Evolutionary conservation across 2,888 invertebrate genomes (phyloP).

Genomic region (Folsomia manolachei): DNA sequence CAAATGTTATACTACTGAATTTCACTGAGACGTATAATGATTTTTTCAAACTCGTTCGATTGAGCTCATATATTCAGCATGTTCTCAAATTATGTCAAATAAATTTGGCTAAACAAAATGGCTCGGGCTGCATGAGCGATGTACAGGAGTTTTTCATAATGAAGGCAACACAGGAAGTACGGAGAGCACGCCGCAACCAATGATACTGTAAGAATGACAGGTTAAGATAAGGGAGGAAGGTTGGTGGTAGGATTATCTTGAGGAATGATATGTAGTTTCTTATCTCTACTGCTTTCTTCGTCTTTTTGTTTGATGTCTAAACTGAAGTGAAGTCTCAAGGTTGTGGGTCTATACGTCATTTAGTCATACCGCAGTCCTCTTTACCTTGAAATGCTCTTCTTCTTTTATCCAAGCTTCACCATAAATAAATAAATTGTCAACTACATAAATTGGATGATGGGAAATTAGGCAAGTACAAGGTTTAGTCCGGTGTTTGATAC

Average conservation of each 20-base stretch:
- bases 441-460: background rate
- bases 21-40: no score
- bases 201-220: background rate
- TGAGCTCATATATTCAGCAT: no score
- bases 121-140: no score
- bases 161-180: no score
- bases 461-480: background rate
- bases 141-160: no score
- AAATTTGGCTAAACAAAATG: no score
- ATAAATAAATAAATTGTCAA: constrained; percentile 1
- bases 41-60: no score
- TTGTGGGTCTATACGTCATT: background rate
- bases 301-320: background rate
- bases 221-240: background rate
- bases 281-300: background rate
- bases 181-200: background rate
- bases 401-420: background rate
- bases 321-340: background rate
- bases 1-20: no score
- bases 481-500: no score
- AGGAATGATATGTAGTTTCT: no score
- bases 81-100: no score
- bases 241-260: background rate
- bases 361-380: no score
- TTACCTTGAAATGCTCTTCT: background rate